phyloP scores from a whole-genome alignment of 2,888 invertebrate genomes.

The Protophormia terraenovae region DNA sequence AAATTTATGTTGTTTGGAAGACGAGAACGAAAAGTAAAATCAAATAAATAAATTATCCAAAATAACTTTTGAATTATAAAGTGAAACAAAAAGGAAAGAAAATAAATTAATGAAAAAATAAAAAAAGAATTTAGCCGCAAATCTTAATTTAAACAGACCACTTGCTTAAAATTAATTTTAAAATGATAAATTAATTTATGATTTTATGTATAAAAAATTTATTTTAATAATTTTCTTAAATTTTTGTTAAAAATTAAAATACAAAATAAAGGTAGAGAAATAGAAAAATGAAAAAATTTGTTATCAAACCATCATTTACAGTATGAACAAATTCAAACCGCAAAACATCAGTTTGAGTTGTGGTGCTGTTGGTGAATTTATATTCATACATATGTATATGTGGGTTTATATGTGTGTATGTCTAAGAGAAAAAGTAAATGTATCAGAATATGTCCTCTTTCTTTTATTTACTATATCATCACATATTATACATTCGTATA shows the following conservation, averaged over 20 bases:
- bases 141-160: background rate
- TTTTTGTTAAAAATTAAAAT: background rate
- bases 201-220: background rate
- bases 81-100: too few relatives aligned
- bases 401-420: background rate
- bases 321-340: background rate
- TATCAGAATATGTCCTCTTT: background rate
- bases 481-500: background rate
- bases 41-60: slow-evolving; percentile 27
- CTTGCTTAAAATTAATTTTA: background rate
- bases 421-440: background rate
- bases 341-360: slow-evolving; percentile 12
- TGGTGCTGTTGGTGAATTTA: background rate
- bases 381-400: background rate
- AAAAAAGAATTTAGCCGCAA: background rate
- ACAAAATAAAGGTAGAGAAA: background rate
- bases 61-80: too few relatives aligned
- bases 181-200: background rate
- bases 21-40: background rate
- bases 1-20: background rate
- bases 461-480: slow-evolving; percentile 1
- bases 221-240: background rate
- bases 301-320: slow-evolving; percentile 20
- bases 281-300: background rate
- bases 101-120: background rate